Conservation (phyloP, 2,113 vertebrate species). For the Neoarius graeffei region DNA sequence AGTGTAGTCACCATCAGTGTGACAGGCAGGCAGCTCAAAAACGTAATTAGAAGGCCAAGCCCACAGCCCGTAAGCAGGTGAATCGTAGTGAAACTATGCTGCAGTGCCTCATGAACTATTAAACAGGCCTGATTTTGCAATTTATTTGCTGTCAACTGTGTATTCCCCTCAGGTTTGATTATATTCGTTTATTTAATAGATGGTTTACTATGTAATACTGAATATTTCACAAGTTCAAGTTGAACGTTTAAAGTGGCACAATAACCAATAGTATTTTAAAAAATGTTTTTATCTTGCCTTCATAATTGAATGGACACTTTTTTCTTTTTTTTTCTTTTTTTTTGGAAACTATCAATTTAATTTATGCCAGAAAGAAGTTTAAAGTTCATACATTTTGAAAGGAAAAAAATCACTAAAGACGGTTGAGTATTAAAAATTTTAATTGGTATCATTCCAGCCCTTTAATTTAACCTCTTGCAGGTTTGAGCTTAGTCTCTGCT, state of each 20-base stretch:
- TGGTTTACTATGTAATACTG: not conserved
- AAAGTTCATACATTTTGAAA: not conserved
- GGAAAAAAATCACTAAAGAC: not conserved
- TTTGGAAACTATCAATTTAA: not conserved
- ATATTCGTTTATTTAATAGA: not conserved
- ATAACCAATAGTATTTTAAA: not conserved
- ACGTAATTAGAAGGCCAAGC: slow-evolving; percentile 46
- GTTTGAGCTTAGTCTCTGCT: not conserved
- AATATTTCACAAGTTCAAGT: not conserved
- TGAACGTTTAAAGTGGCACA: not conserved
- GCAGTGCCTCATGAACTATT: slow-evolving; percentile 32
- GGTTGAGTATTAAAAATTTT: not conserved
- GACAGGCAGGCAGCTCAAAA: slow-evolving; percentile 34
- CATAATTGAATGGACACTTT: not conserved
- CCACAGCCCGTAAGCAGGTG: slow-evolving; percentile 14
- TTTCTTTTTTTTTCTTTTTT: not conserved
- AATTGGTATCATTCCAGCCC: not conserved
- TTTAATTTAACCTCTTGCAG: not conserved
- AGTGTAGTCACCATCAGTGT: not conserved
- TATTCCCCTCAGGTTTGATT: not conserved
- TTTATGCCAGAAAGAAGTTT: not conserved
- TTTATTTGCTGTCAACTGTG: not conserved
- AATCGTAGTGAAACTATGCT: not conserved
- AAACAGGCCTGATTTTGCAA: slow-evolving; percentile 16
- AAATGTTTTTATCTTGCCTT: not conserved